Base-by-base conservation (phyloP, 2,888 invertebrate genomes). In the Sialis lutaria region DNA sequence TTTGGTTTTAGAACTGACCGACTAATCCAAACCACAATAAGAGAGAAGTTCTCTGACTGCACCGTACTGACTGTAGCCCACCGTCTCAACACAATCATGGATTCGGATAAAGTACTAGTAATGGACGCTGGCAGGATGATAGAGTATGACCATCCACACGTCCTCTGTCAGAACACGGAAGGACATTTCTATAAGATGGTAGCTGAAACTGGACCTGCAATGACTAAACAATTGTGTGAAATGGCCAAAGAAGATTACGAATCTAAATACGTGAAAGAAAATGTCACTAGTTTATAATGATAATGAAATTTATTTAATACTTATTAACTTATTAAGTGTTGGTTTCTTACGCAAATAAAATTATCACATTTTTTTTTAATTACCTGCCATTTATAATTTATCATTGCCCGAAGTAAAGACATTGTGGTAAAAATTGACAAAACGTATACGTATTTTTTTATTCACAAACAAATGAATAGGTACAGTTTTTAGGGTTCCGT, bases 51-150 rank as follows among this genome's bases (percentile, higher is more conserved):
- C 58, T 72, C 70, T 2, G 69, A 75, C 12, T 86, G 85, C 60
- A 86, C 86, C 0, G 85, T 88, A 12, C 70, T 88, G 34, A 87
- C 86, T 1, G 82, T 88, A 42, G 87, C 88, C 31, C 87, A 88
- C 64, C 72, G 87, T 37, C 70, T 89, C 5, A 79, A 88, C 57
- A 88, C 88, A 0, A 81, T 89, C 44, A 86, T 88, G 80, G 87
- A 89, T 64, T 84, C 82, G 0, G 83, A 87, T 65, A 74, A 77
- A 64, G 76, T 82, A 49, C 56, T 76, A 52, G 75, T 76, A 4
- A 64, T 77, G 57, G 72, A 75, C 54, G 67, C 67, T 22, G 77
- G 77, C 0, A 53, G 57, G 40, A 60, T 71, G 22, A 62, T 62
- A 32, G 66, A 76, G 58, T 74, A 72, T 58, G 74, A 69, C 49